These are phyloP conservation scores for Catocala nupta DNA, from an alignment of 2,888 invertebrate genomes.

Conservation along the genomic window DNA sequence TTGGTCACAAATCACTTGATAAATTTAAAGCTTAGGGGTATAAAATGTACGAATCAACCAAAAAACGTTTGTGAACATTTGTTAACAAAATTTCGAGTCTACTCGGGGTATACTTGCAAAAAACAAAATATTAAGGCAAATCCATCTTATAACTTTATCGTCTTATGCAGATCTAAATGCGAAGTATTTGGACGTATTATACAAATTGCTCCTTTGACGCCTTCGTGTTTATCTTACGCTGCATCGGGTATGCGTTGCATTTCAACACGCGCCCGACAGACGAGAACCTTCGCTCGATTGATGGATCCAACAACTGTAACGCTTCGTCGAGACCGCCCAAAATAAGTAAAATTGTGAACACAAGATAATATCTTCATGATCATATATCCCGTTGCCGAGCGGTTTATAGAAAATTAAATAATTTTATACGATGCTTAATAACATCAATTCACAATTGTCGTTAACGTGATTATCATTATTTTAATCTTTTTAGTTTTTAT, in stretches of 20 bases:
- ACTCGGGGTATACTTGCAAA: conserved; percentile 25
- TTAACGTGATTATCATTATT: conserved; percentile 32
- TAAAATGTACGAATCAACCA: conserved; percentile 39
- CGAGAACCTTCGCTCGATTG: conserved; percentile 54
- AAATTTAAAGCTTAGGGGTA: conserved; percentile 42
- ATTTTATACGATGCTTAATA: conserved; percentile 30
- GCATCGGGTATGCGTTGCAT: conserved; percentile 64
- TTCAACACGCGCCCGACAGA: conserved; percentile 61
- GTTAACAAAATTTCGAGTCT: conserved; percentile 45
- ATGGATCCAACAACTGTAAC: conserved; percentile 57
- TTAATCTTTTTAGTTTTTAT: conserved; percentile 32
- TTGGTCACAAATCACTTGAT: conserved; percentile 50
- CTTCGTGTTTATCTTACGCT: conserved; percentile 65
- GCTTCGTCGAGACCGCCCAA: conserved; percentile 56
- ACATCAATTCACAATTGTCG: conserved; percentile 23
- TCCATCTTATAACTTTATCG: conserved; percentile 66
- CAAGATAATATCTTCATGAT: conserved; percentile 57
- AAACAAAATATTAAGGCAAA: conserved; percentile 49
- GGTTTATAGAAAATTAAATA: conserved; percentile 36
- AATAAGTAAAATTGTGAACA: conserved; percentile 52
- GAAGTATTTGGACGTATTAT: conserved; percentile 71
- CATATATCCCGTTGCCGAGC: conserved; percentile 41
- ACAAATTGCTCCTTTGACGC: conserved; percentile 81
- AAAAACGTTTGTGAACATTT: conserved; percentile 41
- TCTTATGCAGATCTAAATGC: conserved; percentile 66